Percentiles rank a stretch among this genome's conserved stretches.
These are phyloP conservation scores for Hypena proboscidalis DNA, from an alignment of 2,888 invertebrate genomes.

Conservation along the genomic window DNA sequence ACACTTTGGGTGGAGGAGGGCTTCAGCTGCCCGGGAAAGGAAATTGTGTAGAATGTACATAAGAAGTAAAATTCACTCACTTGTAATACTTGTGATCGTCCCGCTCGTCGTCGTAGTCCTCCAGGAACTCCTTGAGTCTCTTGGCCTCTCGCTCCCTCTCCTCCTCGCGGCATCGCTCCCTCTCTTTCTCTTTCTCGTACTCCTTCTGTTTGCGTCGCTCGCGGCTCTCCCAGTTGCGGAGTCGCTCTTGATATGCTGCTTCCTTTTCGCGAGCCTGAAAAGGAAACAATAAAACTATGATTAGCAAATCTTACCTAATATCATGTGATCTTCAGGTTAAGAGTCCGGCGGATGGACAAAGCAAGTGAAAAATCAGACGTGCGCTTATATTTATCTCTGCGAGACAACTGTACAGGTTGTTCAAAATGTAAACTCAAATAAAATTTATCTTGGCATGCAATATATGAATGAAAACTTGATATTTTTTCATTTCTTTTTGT, in stretches of 20 bases:
- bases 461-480: no score
- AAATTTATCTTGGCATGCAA: no score
- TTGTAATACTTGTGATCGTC: conserved; percentile 99
- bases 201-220: conserved; percentile 96
- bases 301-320: no score
- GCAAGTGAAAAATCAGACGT: no score
- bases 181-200: conserved; percentile 94
- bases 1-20: no score
- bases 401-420: no score
- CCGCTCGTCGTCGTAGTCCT: conserved; percentile 99
- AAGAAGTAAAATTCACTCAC: conserved; percentile 52
- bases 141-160: conserved; percentile 97
- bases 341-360: no score
- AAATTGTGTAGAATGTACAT: not conserved
- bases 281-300: not conserved
- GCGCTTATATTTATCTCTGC: no score
- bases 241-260: conserved; percentile 95
- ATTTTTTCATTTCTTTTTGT: no score
- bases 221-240: conserved; percentile 92
- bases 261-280: conserved; percentile 94
- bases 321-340: no score
- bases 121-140: conserved; percentile 97
- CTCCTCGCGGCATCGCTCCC: conserved; percentile 89
- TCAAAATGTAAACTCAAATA: no score
- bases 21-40: not conserved